Conservation (phyloP, 1,140 invertebrate species). For the Camponotus vicinus region DNA sequence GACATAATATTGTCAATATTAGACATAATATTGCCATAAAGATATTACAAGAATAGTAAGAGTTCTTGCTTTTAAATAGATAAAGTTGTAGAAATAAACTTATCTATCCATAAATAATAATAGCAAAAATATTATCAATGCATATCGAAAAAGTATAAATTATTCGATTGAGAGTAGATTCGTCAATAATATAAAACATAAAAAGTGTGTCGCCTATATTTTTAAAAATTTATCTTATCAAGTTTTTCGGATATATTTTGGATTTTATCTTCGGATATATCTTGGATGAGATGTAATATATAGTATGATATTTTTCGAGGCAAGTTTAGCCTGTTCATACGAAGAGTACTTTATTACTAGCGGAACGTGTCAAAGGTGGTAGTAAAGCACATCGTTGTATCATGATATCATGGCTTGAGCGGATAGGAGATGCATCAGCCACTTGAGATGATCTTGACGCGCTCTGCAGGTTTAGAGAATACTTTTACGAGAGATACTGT, state of each 20-base stretch:
- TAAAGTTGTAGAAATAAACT: background rate
- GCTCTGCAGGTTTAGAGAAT: constrained; percentile 45
- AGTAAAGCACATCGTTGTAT: constrained; percentile 54
- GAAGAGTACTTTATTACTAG: constrained; percentile 45
- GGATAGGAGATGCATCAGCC: constrained; percentile 45
- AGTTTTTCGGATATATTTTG: background rate
- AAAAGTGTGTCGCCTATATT: background rate
- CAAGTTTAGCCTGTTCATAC: constrained; percentile 9
- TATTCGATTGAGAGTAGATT: background rate
- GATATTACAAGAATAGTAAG: background rate
- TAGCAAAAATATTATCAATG: background rate
- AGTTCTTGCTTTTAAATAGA: background rate
- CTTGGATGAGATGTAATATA: constrained; percentile 33
- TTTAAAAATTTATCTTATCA: background rate
- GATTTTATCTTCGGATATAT: constrained; percentile 13
- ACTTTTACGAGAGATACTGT: constrained; percentile 44
- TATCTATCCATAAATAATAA: background rate
- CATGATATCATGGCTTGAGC: constrained; percentile 40
- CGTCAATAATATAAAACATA: background rate
- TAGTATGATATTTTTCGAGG: constrained; percentile 51
- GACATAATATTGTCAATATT: background rate
- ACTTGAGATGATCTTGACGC: constrained; percentile 53
- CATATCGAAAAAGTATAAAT: background rate
- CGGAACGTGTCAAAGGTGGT: constrained; percentile 43
- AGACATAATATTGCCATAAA: background rate